These are phyloP conservation scores for Panagrolaimus sp. DNA, from an alignment of 1,140 invertebrate species.

Conservation along the genomic window DNA sequence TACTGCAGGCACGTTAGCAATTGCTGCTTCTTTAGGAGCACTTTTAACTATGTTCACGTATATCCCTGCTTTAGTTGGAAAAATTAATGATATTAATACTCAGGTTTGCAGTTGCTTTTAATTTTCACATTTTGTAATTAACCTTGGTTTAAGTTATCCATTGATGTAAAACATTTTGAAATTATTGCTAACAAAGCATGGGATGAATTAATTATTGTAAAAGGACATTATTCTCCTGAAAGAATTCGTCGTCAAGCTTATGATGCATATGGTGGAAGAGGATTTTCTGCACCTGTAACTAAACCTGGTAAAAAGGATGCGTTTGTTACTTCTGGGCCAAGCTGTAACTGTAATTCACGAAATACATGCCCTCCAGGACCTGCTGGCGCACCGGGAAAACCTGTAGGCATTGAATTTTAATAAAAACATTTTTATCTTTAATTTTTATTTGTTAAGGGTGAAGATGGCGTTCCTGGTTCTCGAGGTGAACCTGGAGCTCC, in stretches of 20 bases:
- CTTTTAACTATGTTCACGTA: slow-evolving; percentile 44
- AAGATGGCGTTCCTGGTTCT: slow-evolving; percentile 18
- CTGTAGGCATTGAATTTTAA: slow-evolving; percentile 46
- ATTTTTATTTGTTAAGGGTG: not conserved
- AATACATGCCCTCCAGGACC: slow-evolving; percentile 51
- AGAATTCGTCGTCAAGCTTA: slow-evolving; percentile 18
- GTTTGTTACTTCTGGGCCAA: not conserved
- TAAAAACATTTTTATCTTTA: not conserved
- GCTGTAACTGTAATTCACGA: slow-evolving; percentile 39
- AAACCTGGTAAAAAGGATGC: not conserved
- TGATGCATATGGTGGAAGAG: not conserved
- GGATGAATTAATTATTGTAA: slow-evolving; percentile 27
- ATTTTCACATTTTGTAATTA: slow-evolving; percentile 7
- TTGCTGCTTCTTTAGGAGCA: slow-evolving; percentile 39
- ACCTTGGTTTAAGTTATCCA: slow-evolving; percentile 31
- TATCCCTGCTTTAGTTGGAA: slow-evolving; percentile 43
- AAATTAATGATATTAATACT: slow-evolving; percentile 50
- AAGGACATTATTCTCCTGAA: not conserved
- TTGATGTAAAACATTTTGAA: slow-evolving; percentile 42
- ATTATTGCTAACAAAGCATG: slow-evolving; percentile 43
- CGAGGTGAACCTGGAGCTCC: slow-evolving; percentile 39
- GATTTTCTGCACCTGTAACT: not conserved
- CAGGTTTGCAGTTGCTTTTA: slow-evolving; percentile 29
- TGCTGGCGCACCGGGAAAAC: slow-evolving; percentile 46
- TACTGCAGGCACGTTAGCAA: slow-evolving; percentile 44